Conservation (phyloP, 2,113 vertebrate species). For the Eidolon helvum region DNA sequence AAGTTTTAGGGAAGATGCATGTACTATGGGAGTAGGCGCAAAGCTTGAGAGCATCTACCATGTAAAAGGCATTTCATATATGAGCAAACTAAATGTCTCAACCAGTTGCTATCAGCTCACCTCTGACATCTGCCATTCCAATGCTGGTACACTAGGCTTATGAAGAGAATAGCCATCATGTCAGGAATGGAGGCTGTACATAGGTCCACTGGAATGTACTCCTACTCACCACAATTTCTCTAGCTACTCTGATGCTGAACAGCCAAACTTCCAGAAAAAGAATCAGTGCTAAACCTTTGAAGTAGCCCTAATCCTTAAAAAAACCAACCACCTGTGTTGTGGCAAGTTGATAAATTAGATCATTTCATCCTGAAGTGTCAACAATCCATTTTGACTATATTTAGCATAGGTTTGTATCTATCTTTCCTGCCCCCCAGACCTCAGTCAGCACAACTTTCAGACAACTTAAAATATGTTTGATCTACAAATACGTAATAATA, state of each 20-base stretch:
- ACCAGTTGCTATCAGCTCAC: not conserved
- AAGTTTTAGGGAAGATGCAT: not conserved
- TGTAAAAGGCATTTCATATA: not conserved
- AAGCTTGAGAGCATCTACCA: not conserved
- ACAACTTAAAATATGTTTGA: not conserved
- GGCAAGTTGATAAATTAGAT: not conserved
- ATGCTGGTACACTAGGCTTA: not conserved
- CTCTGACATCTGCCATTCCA: not conserved
- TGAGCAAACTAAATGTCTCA: not conserved
- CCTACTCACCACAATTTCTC: not conserved
- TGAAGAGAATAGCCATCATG: not conserved
- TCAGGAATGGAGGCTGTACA: accelerated
- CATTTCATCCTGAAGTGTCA: not conserved
- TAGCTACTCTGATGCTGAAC: not conserved
- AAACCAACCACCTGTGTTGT: not conserved
- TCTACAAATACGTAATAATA: not conserved
- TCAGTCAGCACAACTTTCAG: not conserved
- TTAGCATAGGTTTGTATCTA: not conserved
- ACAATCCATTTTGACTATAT: not conserved
- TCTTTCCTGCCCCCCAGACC: not conserved
- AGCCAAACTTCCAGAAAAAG: not conserved
- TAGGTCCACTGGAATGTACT: not conserved
- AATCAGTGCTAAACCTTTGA: not conserved
- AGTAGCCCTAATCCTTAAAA: not conserved
- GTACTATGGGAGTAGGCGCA: not conserved